Evolutionary conservation across 2,113 vertebrate species (phyloP).

Genomic region (Macrotis lagotis): DNA sequence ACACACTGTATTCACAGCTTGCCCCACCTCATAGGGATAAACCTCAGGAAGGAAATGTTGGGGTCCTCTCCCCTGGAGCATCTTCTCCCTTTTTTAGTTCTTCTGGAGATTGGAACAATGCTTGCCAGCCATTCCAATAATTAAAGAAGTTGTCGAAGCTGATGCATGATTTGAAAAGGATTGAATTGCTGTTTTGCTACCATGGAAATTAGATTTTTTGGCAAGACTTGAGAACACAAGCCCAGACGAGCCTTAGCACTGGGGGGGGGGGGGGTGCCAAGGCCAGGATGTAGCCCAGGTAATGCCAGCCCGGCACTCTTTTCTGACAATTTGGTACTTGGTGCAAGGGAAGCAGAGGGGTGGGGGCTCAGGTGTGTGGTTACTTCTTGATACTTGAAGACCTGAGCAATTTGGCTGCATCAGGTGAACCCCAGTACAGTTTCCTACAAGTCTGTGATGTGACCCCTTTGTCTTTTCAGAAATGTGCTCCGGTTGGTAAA

Average conservation of each 20-base stretch:
- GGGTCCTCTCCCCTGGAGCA: background rate
- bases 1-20: fast-evolving
- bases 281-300: background rate
- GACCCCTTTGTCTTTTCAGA: slow-evolving; percentile 81
- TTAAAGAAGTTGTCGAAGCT: background rate
- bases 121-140: background rate
- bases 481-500: slow-evolving; percentile 85
- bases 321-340: background rate
- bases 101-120: background rate
- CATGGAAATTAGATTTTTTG: background rate
- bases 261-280: fast-evolving
- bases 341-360: background rate
- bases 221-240: background rate
- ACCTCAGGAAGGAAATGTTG: background rate
- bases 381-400: background rate
- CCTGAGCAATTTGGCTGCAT: background rate
- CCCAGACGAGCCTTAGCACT: no score
- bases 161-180: background rate
- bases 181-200: background rate
- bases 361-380: background rate
- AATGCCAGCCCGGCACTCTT: background rate
- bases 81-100: background rate
- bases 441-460: background rate
- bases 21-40: background rate
- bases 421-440: background rate